Evolutionary conservation across 2,113 vertebrate species (phyloP).

Genomic region (Rhea pennata): DNA sequence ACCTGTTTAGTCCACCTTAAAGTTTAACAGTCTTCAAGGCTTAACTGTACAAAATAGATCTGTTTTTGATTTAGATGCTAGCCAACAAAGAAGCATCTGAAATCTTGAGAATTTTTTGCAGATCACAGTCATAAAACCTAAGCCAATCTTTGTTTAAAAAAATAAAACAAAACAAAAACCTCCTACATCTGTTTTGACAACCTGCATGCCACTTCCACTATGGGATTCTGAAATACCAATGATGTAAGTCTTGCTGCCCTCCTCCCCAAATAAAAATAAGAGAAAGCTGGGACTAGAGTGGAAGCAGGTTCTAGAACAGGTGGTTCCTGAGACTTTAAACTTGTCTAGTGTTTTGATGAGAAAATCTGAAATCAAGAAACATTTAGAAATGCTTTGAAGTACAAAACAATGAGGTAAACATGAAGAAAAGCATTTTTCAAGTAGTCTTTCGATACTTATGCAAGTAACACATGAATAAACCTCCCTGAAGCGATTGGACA

Average conservation of each 20-base stretch:
- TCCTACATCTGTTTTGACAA: background rate
- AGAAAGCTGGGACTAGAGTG: background rate
- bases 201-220: background rate
- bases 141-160: background rate
- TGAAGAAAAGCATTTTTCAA: background rate
- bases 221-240: background rate
- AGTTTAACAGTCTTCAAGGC: background rate
- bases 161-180: background rate
- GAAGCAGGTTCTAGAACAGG: background rate
- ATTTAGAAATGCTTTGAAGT: constrained; percentile 36
- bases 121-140: background rate
- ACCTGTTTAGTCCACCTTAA: background rate
- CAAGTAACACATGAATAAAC: constrained; percentile 9
- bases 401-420: constrained; percentile 17
- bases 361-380: constrained; percentile 3
- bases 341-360: background rate
- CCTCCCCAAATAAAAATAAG: background rate
- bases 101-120: background rate
- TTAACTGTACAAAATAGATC: background rate
- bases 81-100: background rate
- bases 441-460: background rate
- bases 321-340: background rate
- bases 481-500: constrained; percentile 12
- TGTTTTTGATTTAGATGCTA: constrained; percentile 19
- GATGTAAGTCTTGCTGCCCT: background rate